Evolutionary conservation across 1,140 invertebrate genomes (phyloP), one percentile per base, ranked within the genome.

Genomic region (Oryzaephilus surinamensis): DNA sequence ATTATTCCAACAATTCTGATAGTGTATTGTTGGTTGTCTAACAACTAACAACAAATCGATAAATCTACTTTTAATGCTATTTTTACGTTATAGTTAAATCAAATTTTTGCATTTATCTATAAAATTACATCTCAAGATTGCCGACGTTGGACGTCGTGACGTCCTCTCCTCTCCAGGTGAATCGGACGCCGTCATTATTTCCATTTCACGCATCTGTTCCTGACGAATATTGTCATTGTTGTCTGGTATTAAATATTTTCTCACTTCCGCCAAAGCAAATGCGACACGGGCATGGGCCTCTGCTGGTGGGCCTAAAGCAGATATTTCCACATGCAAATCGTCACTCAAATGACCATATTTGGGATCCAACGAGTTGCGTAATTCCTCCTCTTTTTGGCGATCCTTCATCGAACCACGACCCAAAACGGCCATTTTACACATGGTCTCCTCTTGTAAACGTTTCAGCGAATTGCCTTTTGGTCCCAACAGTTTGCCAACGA

Each of bases 401-500:
- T 93, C 88, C 53, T 85, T 77, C 82, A 93, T 91, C 7, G 87
- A 92, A 5, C 90, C 89, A 40, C 82, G 71, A 4, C 89, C 90
- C 5, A 93, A 67, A 11, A 94, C 84, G 3, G 87, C 84, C 83
- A 94, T 92, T 65, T 90, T 92, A 48, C 86, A 90, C 73, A 89
- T 86, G 13, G 87, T 92, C 54, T 90, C 84, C 64, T 93, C 88
- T 63, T 93, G 89, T 8, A 94, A 67, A 34, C 84, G 71, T 61
- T 92, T 92, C 59, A 94, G 67, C 1, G 88, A 91, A 59, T 86
- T 86, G 29, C 89, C 89, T 63, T 91, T 91, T 14, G 89, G 90
- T 5, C 90, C 90, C 45, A 94, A 65, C 21, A 94, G 69, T 64
- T 92, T 91, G 8, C 88, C 89, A 43, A 93, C 86, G 67, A 93